Percentiles rank a stretch among this genome's conserved stretches.
Evolutionary conservation across 2,797 vertebrate genomes (phyloP).

Genomic region (Melanotaenia trifasciata): DNA sequence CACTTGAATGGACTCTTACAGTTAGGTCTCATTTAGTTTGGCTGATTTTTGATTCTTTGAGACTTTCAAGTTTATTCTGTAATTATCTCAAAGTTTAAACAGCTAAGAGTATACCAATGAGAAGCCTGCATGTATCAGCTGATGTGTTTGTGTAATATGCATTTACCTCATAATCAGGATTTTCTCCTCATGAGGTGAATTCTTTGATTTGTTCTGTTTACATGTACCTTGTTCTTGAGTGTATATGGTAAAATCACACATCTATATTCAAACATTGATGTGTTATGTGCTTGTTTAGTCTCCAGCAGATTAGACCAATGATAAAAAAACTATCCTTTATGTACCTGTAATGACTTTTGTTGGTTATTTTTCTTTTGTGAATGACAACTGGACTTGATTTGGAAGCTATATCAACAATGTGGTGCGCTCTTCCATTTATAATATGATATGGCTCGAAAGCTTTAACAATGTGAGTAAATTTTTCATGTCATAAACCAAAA

Average conservation of each 20-base stretch:
- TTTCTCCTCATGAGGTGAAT: not conserved
- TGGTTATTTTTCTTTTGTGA: not conserved
- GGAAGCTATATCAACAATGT: not conserved
- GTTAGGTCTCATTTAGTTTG: not conserved
- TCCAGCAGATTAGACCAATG: not conserved
- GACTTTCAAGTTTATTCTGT: not conserved
- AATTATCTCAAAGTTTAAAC: constrained; percentile 31
- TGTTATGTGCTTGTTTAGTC: not conserved
- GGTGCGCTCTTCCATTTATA: constrained; percentile 11
- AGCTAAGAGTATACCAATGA: not conserved
- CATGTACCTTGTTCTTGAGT: not conserved
- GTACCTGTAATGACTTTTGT: not conserved
- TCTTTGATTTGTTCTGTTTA: not conserved
- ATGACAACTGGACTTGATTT: not conserved
- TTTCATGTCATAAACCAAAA: not conserved
- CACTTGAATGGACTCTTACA: not conserved
- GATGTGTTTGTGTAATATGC: not conserved
- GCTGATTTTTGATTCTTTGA: constrained; percentile 1
- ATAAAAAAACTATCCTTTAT: not conserved
- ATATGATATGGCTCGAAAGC: constrained; percentile 18
- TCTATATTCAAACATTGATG: not conserved
- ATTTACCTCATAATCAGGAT: not conserved
- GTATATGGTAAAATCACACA: not conserved
- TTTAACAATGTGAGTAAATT: not conserved
- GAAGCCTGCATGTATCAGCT: not conserved